phyloP scores from a whole-genome alignment of 2,113 vertebrate genomes.

The Amazona guildingii region DNA sequence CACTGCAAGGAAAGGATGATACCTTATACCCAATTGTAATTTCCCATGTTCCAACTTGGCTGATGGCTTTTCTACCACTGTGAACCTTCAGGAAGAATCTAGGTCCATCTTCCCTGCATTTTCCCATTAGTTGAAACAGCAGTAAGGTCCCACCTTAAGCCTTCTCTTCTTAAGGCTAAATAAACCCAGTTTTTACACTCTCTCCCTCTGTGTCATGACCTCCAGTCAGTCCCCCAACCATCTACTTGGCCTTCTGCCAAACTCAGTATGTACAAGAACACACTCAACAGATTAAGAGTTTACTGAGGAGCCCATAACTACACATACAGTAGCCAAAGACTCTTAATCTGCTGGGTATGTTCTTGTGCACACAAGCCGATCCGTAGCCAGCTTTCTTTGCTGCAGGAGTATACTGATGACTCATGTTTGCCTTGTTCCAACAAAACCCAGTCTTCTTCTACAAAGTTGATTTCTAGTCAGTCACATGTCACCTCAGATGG shows the following conservation, averaged over 20 bases:
- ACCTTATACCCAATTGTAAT: neutral
- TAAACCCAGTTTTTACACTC: neutral
- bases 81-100: neutral
- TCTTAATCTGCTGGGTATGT: rapidly evolving
- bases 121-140: neutral
- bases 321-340: neutral
- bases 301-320: neutral
- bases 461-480: neutral
- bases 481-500: neutral
- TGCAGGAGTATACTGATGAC: neutral
- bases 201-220: neutral
- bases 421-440: neutral
- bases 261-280: neutral
- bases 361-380: neutral
- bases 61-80: neutral
- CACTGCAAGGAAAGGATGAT: neutral
- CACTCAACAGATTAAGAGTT: neutral
- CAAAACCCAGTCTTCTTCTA: neutral
- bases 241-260: neutral
- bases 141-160: neutral
- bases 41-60: neutral
- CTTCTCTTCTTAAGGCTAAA: neutral
- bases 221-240: rapidly evolving
- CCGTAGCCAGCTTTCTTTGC: neutral
- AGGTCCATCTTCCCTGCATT: neutral